Evolutionary conservation across 2,888 invertebrate species (phyloP).

Genomic region (Macrophya annulata): DNA sequence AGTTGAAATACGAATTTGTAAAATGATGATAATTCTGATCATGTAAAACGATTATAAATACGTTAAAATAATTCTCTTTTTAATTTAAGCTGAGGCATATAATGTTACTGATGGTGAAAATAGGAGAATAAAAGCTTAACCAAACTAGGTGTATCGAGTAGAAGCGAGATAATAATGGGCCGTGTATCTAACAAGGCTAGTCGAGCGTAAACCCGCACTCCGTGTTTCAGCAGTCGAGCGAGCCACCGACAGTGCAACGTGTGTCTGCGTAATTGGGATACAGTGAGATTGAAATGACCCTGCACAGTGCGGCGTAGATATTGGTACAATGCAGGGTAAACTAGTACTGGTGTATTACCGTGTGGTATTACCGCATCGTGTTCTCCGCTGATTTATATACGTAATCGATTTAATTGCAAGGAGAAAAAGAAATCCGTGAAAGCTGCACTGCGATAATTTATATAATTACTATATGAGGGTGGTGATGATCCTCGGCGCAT

Average conservation of each 20-base stretch:
- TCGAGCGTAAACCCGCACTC: conserved; percentile 61
- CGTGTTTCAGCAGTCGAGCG: conserved; percentile 61
- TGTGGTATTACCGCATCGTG: not conserved
- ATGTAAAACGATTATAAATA: not conserved
- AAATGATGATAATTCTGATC: not conserved
- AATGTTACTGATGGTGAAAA: not conserved
- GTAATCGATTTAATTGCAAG: conserved; percentile 23
- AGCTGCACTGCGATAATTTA: not conserved
- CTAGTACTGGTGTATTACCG: conserved; percentile 14
- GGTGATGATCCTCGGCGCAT: not conserved
- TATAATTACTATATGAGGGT: conserved; percentile 1
- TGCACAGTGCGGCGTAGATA: conserved; percentile 18
- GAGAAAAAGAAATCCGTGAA: not conserved
- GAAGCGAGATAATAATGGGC: conserved; percentile 42
- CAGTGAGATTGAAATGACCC: conserved; percentile 52
- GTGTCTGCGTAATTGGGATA: conserved; percentile 52
- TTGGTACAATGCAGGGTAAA: conserved; percentile 15
- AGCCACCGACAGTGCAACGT: conserved; percentile 20
- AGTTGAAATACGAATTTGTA: not conserved
- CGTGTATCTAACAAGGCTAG: conserved; percentile 47
- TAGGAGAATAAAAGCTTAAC: conserved; percentile 35
- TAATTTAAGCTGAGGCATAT: not conserved
- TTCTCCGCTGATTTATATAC: not conserved
- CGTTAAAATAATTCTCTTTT: not conserved
- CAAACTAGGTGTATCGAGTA: conserved; percentile 34